Conservation (phyloP, 2,888 invertebrate genomes). For the Orchestes rusci region DNA sequence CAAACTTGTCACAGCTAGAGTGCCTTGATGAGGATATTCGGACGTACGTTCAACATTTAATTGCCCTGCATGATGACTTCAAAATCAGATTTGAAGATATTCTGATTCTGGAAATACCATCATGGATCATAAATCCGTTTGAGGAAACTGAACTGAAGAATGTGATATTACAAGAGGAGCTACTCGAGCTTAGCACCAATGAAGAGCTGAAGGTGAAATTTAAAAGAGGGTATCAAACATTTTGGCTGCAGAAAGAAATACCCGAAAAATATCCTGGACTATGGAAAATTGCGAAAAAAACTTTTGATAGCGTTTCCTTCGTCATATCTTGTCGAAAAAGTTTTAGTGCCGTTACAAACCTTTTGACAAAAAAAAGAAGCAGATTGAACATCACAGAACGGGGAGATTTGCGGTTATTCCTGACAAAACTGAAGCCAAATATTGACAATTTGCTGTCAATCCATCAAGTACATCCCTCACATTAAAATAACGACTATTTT, state of each 20-base stretch:
- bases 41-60: no score
- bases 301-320: no score
- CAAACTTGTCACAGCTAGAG: no score
- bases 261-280: no score
- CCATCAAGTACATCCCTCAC: no score
- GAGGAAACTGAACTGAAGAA: conserved; percentile 12
- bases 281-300: conserved; percentile 11
- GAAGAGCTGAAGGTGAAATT: conserved; percentile 24
- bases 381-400: no score
- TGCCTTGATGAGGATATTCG: no score
- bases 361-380: conserved; percentile 14
- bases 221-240: conserved; percentile 16
- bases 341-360: conserved; percentile 18
- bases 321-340: conserved; percentile 22
- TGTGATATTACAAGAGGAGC: conserved; percentile 16
- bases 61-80: no score
- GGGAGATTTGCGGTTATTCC: no score
- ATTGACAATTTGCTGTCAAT: no score
- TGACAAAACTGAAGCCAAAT: conserved; percentile 1
- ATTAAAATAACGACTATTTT: no score
- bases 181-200: conserved; percentile 5
- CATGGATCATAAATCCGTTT: conserved; percentile 14
- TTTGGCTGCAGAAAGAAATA: conserved; percentile 26
- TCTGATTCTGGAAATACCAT: conserved; percentile 23
- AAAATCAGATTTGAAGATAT: conserved; percentile 31